A percentile compares a stretch with the other conserved stretches of the same genome.
phyloP scores from a whole-genome alignment of 2,113 vertebrate genomes.

The Ophiodon elongatus region DNA sequence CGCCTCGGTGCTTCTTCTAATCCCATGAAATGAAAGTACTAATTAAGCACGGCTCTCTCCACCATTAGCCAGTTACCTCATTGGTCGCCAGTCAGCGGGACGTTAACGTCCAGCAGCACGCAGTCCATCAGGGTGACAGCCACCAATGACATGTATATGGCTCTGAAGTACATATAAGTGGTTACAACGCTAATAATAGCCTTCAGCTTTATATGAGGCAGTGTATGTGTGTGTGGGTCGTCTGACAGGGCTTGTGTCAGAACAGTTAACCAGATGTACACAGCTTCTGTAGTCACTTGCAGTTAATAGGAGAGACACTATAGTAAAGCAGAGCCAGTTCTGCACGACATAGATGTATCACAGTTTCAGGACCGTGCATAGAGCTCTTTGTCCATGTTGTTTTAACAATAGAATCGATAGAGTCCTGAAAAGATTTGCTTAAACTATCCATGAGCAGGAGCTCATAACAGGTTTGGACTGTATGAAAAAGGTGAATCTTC shows the following conservation, averaged over 20 bases:
- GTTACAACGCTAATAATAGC: conserved; percentile 32
- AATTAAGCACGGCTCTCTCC: conserved; percentile 68
- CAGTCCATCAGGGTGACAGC: conserved; percentile 28
- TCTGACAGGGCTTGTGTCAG: neutral
- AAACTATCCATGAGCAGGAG: neutral
- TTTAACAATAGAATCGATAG: neutral
- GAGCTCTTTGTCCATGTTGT: neutral
- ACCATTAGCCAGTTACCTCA: conserved; percentile 71
- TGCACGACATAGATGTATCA: neutral
- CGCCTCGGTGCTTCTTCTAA: conserved; percentile 50
- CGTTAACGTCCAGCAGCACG: conserved; percentile 37
- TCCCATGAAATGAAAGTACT: conserved; percentile 65
- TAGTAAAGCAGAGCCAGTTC: neutral
- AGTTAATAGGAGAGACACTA: neutral
- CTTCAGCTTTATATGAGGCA: conserved; percentile 14
- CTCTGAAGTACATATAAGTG: conserved; percentile 35
- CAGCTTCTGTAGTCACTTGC: neutral
- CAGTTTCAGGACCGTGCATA: neutral
- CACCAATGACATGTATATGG: conserved; percentile 25
- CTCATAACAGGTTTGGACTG: neutral
- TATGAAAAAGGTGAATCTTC: neutral
- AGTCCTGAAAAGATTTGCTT: neutral
- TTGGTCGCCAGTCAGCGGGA: conserved; percentile 51
- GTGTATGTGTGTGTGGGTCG: neutral
- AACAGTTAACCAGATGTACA: conserved; percentile 6